A percentile compares a stretch with the other conserved stretches of the same genome.
These are phyloP conservation scores for Thalpophila matura DNA, from an alignment of 2,888 invertebrate species.

Conservation along the genomic window DNA sequence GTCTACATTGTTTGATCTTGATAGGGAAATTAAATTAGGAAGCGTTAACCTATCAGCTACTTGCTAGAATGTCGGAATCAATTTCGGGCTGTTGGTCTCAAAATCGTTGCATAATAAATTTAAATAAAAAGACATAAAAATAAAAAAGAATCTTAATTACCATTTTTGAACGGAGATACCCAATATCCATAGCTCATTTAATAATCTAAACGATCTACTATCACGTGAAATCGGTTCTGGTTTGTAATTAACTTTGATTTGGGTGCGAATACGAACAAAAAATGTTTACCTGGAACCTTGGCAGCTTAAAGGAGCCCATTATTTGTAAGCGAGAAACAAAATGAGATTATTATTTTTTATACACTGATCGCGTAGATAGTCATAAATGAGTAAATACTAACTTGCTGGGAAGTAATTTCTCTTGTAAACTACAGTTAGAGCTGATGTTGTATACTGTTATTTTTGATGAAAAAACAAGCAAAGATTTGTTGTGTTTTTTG, in stretches of 20 bases:
- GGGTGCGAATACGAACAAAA: conserved; percentile 59
- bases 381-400: conserved; percentile 10
- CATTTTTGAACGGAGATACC: conserved; percentile 46
- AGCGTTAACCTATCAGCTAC: neutral
- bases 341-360: conserved; percentile 18
- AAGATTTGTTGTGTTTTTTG: no score
- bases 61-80: conserved; percentile 7
- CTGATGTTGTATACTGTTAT: no score
- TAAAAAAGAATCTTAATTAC: conserved; percentile 28
- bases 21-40: neutral
- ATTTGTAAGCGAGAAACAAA: conserved; percentile 32
- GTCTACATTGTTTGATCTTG: no score
- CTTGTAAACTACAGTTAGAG: no score
- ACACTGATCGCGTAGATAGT: conserved; percentile 8
- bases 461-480: no score
- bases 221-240: conserved; percentile 49
- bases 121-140: neutral
- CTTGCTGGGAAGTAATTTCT: neutral
- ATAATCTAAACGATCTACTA: conserved; percentile 50
- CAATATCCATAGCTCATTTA: conserved; percentile 45
- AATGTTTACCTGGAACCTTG: conserved; percentile 52
- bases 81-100: neutral
- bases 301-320: conserved; percentile 40
- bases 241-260: conserved; percentile 63
- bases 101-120: neutral